Evolutionary conservation across 1,140 invertebrate genomes (phyloP).

Genomic region (Eciton burchellii): DNA sequence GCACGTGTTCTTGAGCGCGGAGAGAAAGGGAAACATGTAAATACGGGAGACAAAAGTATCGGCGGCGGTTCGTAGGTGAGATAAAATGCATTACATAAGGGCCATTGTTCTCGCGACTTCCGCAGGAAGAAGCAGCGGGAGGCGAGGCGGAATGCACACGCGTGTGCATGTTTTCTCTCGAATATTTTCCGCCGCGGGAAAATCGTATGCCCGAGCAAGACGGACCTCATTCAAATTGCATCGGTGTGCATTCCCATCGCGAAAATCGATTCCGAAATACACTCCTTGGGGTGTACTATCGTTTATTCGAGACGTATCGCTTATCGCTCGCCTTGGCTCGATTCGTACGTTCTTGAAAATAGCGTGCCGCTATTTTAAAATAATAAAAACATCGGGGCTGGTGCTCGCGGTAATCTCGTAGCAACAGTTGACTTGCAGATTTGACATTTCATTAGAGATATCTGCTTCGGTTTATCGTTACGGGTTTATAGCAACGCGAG

Average conservation of each 20-base stretch:
- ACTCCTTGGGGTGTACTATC: too few species aligned
- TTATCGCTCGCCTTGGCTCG: neutral
- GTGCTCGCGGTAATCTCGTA: neutral
- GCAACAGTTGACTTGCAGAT: neutral
- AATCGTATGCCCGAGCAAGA: neutral
- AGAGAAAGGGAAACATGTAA: constrained; percentile 23
- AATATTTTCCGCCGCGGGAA: constrained; percentile 14
- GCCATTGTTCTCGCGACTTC: constrained; percentile 62
- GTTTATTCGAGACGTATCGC: neutral
- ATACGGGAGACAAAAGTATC: constrained; percentile 35
- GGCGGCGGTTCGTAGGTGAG: constrained; percentile 36
- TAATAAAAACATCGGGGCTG: neutral
- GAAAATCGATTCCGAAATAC: constrained; percentile 32
- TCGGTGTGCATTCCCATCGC: neutral
- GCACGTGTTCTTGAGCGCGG: neutral
- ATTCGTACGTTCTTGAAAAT: constrained; percentile 21
- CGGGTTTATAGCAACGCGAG: neutral
- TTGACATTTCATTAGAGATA: neutral
- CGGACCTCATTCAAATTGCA: constrained; percentile 40
- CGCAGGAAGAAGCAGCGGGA: constrained; percentile 52
- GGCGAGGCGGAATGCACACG: constrained; percentile 36
- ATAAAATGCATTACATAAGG: constrained; percentile 60
- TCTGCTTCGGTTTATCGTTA: constrained; percentile 6
- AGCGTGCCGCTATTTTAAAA: neutral
- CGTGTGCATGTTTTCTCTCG: constrained; percentile 46